Conservation (phyloP, 1,140 invertebrate genomes). For the Ceratoteleas bidentatus region DNA sequence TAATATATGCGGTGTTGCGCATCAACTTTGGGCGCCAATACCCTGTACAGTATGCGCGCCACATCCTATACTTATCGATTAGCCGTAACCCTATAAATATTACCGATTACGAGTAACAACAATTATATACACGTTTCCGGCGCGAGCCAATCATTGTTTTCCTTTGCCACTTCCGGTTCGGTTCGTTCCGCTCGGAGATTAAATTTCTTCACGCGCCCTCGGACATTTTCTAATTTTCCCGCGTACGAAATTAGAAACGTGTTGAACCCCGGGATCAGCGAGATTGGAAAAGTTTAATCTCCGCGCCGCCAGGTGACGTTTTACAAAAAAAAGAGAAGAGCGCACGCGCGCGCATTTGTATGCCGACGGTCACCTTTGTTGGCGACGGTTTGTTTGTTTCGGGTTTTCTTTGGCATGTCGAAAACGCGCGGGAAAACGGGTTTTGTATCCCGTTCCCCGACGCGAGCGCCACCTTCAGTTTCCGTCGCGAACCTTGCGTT, state of each 20-base stretch:
- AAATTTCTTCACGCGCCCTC: constrained; percentile 33
- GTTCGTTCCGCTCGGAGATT: constrained; percentile 14
- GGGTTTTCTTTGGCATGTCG: constrained; percentile 19
- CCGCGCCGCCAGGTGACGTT: constrained; percentile 40
- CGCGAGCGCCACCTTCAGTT: constrained; percentile 66
- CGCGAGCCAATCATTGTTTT: not conserved
- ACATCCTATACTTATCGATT: constrained; percentile 71
- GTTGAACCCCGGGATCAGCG: constrained; percentile 15
- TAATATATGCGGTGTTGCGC: constrained; percentile 54
- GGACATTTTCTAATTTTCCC: constrained; percentile 33
- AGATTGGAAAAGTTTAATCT: constrained; percentile 51
- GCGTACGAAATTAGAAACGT: constrained; percentile 21
- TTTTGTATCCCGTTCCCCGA: constrained; percentile 73
- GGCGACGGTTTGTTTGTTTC: not conserved
- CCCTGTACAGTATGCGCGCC: constrained; percentile 74
- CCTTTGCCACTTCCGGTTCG: too few relatives aligned
- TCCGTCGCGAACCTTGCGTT: constrained; percentile 75
- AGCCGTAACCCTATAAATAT: constrained; percentile 77
- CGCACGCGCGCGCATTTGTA: too few relatives aligned
- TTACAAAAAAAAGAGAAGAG: constrained; percentile 32
- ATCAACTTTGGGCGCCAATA: constrained; percentile 51
- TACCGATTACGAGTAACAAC: constrained; percentile 74
- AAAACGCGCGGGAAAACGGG: constrained; percentile 37
- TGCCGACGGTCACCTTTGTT: too few relatives aligned
- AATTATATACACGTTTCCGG: constrained; percentile 67